Evolutionary conservation across 2,113 vertebrate genomes (phyloP).

Genomic region (Holacanthus passer): DNA sequence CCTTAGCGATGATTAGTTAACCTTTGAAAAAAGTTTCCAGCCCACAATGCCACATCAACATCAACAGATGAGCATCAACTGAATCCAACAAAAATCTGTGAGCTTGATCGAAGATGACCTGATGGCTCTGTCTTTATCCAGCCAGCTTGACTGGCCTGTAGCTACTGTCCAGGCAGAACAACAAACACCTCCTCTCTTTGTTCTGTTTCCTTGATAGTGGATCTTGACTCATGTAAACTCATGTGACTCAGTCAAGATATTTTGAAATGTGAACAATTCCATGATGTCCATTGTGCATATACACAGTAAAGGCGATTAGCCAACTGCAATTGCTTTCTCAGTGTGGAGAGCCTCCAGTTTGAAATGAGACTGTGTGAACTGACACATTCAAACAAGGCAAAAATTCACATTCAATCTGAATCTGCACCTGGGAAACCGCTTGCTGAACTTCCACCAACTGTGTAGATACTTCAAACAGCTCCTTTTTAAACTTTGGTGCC

Average conservation of each 20-base stretch:
- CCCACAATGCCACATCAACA: neutral
- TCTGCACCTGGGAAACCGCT: neutral
- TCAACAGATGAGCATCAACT: neutral
- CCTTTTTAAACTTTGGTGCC: neutral
- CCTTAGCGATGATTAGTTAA: neutral
- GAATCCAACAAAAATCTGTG: neutral
- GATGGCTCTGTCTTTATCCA: neutral
- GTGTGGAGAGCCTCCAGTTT: neutral
- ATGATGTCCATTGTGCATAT: neutral
- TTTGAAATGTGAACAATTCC: neutral
- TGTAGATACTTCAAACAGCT: slow-evolving; percentile 6
- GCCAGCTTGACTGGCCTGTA: neutral
- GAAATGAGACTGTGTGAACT: neutral
- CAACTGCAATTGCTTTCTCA: neutral
- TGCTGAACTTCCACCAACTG: slow-evolving; percentile 23
- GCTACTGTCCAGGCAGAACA: neutral
- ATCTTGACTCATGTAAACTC: neutral
- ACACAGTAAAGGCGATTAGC: neutral
- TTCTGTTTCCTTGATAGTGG: neutral
- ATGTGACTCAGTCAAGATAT: neutral
- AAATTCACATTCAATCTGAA: neutral
- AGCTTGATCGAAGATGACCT: neutral
- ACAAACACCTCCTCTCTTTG: neutral
- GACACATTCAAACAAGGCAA: neutral
- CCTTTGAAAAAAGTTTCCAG: neutral